phyloP scores from a whole-genome alignment of 2,888 invertebrate genomes.

The Latrodectus elegans region DNA sequence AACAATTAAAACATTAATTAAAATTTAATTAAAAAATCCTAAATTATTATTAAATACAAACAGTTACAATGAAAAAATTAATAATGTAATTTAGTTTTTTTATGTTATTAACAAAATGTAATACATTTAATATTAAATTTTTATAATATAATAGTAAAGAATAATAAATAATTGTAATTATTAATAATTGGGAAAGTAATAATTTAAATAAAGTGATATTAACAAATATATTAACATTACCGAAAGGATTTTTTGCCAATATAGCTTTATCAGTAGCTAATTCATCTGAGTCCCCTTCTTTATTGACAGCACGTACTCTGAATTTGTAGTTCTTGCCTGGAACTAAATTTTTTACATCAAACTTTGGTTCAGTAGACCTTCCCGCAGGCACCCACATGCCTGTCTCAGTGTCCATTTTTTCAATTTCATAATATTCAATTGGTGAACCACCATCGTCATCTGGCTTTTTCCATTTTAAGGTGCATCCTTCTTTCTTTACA shows the following conservation, averaged over 20 bases:
- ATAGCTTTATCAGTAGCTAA: conserved; percentile 91
- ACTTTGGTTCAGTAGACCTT: conserved; percentile 86
- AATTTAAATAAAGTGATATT: not conserved
- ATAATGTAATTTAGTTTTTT: too few relatives aligned
- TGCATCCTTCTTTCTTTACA: conserved; percentile 91
- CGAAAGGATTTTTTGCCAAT: conserved; percentile 88
- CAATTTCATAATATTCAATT: conserved; percentile 91
- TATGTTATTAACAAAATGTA: not conserved
- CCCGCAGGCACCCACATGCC: conserved; percentile 97
- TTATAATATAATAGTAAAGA: not conserved
- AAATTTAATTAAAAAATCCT: too few relatives aligned
- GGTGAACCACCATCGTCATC: conserved; percentile 91
- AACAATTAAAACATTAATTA: too few relatives aligned
- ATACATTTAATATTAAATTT: not conserved
- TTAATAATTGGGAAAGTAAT: not conserved
- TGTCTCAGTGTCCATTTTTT: conserved; percentile 96
- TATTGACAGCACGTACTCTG: conserved; percentile 96
- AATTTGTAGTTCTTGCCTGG: conserved; percentile 98
- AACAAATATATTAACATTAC: not conserved
- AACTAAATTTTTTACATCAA: conserved; percentile 91
- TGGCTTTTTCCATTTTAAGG: conserved; percentile 93
- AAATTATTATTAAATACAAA: too few relatives aligned
- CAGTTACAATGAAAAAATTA: too few relatives aligned
- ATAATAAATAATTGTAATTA: not conserved
- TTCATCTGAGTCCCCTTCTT: conserved; percentile 97